Conservation (phyloP, 2,888 invertebrate species). For the Bruchidius siliquastri region DNA sequence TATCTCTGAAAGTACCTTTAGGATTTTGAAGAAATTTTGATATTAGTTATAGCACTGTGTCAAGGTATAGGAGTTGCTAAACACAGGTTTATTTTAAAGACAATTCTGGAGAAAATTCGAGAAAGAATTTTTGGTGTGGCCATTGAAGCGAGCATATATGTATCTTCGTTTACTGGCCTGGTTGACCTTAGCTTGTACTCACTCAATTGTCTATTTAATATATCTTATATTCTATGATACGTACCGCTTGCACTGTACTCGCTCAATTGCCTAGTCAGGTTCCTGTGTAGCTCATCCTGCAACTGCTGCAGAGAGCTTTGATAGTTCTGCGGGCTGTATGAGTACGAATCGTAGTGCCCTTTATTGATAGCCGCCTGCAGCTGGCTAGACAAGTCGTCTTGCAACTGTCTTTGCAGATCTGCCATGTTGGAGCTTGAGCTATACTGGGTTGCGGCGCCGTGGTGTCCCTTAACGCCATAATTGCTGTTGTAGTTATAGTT, state of each 20-base stretch:
- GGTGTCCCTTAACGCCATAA: conserved; percentile 1
- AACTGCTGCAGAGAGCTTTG: conserved; percentile 34
- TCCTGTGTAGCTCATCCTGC: conserved; percentile 39
- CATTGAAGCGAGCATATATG: too few species aligned
- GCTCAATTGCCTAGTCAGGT: conserved; percentile 39
- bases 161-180: too few species aligned
- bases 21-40: too few species aligned
- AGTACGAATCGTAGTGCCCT: conserved; percentile 12
- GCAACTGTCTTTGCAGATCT: conserved; percentile 30
- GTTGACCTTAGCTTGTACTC: too few species aligned
- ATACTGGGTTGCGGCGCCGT: conserved; percentile 14
- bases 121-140: too few species aligned
- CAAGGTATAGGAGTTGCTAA: too few species aligned
- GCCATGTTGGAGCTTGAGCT: conserved; percentile 16
- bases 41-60: too few species aligned
- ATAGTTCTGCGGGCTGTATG: conserved; percentile 25
- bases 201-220: too few species aligned
- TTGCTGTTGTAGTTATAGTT: conserved; percentile 10
- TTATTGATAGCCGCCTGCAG: conserved; percentile 31
- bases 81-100: too few species aligned
- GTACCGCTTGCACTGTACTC: conserved; percentile 20
- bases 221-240: neutral
- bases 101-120: too few species aligned
- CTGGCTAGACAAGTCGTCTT: conserved; percentile 36
- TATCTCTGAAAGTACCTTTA: too few species aligned